Evolutionary conservation across 2,888 invertebrate genomes (phyloP), one percentile per base, ranked within the genome.

Genomic region (Tenthredo distinguenda): DNA sequence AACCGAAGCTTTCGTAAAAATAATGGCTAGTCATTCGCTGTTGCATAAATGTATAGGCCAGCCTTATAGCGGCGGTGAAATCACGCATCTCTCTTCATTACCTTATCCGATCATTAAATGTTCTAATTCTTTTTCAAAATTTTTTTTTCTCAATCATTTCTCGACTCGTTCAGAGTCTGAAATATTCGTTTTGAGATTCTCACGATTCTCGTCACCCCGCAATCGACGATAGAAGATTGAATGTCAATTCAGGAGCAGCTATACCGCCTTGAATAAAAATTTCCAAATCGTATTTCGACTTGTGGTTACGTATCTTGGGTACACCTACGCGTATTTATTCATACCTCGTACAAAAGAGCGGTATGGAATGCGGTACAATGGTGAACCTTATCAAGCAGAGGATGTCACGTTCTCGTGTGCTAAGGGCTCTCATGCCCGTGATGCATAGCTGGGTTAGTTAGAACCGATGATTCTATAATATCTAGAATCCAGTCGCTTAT

Each of bases 11-110:
- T 68, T 81, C 40, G 79, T 81, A 81, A 81, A 81, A 84, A 84
- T 76, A 55, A 84, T 40, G n/a, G 55, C 55, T 50, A 84, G 77
- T 84, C 84, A 84, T 84, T 84, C 74, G 31, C 72, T 77, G 77
- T 86, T 84, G 58, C 86, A 86, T 86, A 72, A 84, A 79, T 86
- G 86, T 86, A 68, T 31, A 34, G 4, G 10, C 26, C 26, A 68
- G 34, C 68, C 12, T 12, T 12, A 26, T 26, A 37, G 37, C 26
- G 37, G 18, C 31, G 37, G 40, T 74, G 43, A 43, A 74, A 74
- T 74, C 43, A 74, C 74, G 74, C 74, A 74, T 43, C 21, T 74
- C 74, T 74, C 40, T 74, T 74, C n/a, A 34, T 68, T 34, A 68
- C 68, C 68, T 68, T 34, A n/a, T 43, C 21, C 12, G 21, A n/a